phyloP scores from a whole-genome alignment of 2,888 invertebrate species.

The Corythucha ciliata region DNA sequence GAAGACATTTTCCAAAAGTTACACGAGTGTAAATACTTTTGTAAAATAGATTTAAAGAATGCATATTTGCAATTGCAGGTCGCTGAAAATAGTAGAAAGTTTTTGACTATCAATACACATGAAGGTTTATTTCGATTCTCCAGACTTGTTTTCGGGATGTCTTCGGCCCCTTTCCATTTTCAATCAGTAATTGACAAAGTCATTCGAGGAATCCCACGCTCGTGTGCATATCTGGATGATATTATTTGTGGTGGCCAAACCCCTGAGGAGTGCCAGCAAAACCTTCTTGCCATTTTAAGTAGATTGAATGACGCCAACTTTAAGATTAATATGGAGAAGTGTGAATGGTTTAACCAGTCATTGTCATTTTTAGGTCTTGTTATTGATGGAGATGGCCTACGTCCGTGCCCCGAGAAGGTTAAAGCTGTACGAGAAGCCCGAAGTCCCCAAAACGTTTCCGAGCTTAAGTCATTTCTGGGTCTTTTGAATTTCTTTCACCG shows the following conservation, averaged over 20 bases:
- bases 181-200: conserved; percentile 4
- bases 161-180: background rate
- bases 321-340: background rate
- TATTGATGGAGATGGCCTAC: background rate
- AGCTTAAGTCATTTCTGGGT: conserved; percentile 15
- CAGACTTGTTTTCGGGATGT: conserved; percentile 2
- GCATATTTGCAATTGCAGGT: background rate
- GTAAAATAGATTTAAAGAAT: conserved; percentile 1
- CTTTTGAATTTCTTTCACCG: conserved; percentile 17
- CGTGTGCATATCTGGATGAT: conserved; percentile 2
- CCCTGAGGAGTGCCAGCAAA: background rate
- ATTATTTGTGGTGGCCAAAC: background rate
- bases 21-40: conserved; percentile 10
- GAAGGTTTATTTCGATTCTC: conserved; percentile 6
- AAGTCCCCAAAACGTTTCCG: background rate
- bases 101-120: conserved; percentile 6
- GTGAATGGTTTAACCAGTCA: background rate
- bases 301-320: background rate
- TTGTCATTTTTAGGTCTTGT: background rate
- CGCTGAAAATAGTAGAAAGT: background rate
- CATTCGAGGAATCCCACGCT: background rate
- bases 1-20: conserved; percentile 19
- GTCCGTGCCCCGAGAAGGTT: background rate
- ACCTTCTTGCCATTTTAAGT: background rate
- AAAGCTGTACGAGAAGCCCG: background rate